Conservation (phyloP, 2,113 vertebrate genomes). For the Pygoscelis antarcticus region DNA sequence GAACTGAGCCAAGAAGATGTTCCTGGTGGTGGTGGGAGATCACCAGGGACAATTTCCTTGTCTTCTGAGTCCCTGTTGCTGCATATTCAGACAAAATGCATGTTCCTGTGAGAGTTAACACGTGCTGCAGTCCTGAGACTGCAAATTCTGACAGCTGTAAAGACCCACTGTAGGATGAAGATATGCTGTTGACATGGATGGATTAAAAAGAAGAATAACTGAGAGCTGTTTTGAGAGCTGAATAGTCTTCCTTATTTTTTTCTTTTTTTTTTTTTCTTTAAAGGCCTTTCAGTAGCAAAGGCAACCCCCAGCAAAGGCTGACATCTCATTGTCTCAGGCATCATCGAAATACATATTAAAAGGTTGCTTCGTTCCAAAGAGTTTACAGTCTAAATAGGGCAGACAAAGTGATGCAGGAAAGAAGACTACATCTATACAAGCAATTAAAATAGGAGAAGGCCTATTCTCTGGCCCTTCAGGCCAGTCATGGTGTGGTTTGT, state of each 20-base stretch:
- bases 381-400: constrained; percentile 17
- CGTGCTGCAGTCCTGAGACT: neutral
- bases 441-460: neutral
- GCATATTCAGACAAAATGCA: neutral
- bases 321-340: constrained; percentile 16
- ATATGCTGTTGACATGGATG: constrained; percentile 27
- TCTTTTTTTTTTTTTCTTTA: neutral
- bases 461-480: neutral
- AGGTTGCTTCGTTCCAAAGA: neutral
- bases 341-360: constrained; percentile 29
- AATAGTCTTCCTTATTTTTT: neutral
- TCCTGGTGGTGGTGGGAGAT: neutral
- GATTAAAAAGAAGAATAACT: constrained; percentile 47
- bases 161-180: neutral
- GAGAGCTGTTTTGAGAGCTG: neutral
- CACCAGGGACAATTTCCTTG: neutral
- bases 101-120: neutral
- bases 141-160: constrained; percentile 10
- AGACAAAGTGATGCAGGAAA: neutral
- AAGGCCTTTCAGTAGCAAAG: constrained; percentile 42
- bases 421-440: neutral
- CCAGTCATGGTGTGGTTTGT: neutral
- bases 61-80: neutral
- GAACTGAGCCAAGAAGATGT: neutral
- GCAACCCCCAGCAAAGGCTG: constrained; percentile 15